Percentiles rank a stretch among this genome's conserved stretches.
Conservation (phyloP, 2,797 vertebrate genomes). For the Leucoraja ocellata region DNA sequence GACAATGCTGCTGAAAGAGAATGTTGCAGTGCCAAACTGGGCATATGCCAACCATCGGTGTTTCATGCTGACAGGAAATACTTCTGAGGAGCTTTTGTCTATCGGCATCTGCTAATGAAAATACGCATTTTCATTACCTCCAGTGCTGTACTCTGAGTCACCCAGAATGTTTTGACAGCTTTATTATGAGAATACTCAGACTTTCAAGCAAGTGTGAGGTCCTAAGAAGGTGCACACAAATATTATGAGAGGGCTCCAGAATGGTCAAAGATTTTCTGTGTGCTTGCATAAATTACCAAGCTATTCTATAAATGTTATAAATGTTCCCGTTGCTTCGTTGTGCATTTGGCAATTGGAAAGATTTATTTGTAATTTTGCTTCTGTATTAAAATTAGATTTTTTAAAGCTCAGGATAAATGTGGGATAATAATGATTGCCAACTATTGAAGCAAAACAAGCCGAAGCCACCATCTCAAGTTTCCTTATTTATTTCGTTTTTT, state of each 20-base stretch:
- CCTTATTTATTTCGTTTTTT: neutral
- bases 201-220: neutral
- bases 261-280: neutral
- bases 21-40: neutral
- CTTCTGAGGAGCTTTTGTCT: neutral
- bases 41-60: neutral
- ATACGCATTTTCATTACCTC: neutral
- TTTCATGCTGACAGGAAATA: neutral
- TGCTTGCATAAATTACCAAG: neutral
- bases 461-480: neutral
- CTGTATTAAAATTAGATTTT: neutral
- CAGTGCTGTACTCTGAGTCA: neutral
- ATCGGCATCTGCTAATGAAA: neutral
- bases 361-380: neutral
- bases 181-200: neutral
- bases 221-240: neutral
- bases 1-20: neutral
- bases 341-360: neutral
- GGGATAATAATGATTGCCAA: neutral
- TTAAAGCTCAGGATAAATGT: neutral
- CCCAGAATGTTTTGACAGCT: conserved; percentile 4
- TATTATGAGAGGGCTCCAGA: neutral
- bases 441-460: neutral
- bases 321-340: neutral
- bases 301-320: neutral